Base-by-base conservation (phyloP, 2,113 vertebrate species). In the Siphamia tubifer region DNA sequence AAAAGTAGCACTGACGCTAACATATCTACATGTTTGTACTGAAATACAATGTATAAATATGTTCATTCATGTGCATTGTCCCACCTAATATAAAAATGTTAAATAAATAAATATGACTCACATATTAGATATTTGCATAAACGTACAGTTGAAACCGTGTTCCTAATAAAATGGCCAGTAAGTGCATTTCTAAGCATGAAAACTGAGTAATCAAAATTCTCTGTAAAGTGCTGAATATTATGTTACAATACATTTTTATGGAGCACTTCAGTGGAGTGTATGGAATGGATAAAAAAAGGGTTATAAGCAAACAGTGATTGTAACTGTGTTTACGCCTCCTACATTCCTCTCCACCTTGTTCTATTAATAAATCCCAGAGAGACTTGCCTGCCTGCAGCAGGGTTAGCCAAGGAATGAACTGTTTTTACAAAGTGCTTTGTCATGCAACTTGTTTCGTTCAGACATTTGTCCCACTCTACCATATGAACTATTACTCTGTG, bases 331-430 rank as follows among this genome's bases (percentile, higher is more conserved):
- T 82, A 51, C 12, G 2, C 75, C 68, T 64, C 27, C 64, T 61
- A 75, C 23, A 28, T 61, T 72, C 42, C 53, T 42, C 62, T 75
- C 51, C 65, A 69, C 58, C 61, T 57, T 27, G 44, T 47, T 87
- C 85, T 87, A 87, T 86, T 90, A 88, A 90, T 90, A 90, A 81
- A 71, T 44, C 63, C 74, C 58, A 23, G 30, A 56, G 74, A 79
- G 72, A 64, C 44, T 19, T 8, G 30, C n/a, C n/a, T 68, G 78
- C 61, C 81, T 53, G 79, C 70, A 39, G 68, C 40, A 12, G 54
- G 28, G 34, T 43, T 64, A 68, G 25, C 74, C 62, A 38, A 39
- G 7, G 60, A 68, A 65, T 79, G 13, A 82, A 79, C 68, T 83
- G 66, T 73, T 85, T 89, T 58, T 51, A 68, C 44, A 84, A 74